phyloP scores from a whole-genome alignment of 2,113 vertebrate genomes.

The Sarotherodon lohbergeri region DNA sequence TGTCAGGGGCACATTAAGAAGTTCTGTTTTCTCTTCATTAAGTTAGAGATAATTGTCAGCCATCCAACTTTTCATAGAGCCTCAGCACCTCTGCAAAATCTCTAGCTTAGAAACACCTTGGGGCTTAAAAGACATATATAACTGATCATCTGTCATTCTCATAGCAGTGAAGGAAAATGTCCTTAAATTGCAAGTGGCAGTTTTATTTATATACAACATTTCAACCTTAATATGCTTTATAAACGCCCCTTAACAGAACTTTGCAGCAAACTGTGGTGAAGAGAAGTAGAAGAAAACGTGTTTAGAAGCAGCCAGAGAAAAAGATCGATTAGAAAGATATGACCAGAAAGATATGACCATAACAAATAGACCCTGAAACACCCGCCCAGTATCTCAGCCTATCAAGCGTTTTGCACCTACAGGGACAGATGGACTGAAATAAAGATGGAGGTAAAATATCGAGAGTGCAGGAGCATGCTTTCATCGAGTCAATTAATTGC shows the following conservation, averaged over 20 bases:
- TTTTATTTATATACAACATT: background rate
- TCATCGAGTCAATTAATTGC: background rate
- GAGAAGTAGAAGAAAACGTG: background rate
- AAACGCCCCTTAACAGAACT: background rate
- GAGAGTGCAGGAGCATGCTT: background rate
- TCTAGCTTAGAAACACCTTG: background rate
- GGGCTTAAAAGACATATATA: background rate
- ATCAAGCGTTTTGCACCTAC: background rate
- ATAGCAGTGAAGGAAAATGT: background rate
- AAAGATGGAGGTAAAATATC: background rate
- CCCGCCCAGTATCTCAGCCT: background rate
- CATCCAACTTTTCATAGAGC: fast-evolving
- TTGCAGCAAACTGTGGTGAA: background rate
- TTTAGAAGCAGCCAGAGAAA: background rate
- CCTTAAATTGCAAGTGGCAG: background rate
- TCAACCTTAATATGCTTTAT: background rate
- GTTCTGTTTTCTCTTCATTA: background rate
- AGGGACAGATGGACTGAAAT: background rate
- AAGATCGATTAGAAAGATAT: background rate
- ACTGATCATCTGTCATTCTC: background rate
- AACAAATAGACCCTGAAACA: background rate
- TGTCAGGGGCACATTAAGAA: background rate
- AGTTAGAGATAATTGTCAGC: background rate
- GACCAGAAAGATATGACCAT: background rate
- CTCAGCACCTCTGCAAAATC: background rate